Percentiles rank a stretch among this genome's conserved stretches.
Conservation (phyloP, 1,140 invertebrate species). For the Heliconius eleuchia region DNA sequence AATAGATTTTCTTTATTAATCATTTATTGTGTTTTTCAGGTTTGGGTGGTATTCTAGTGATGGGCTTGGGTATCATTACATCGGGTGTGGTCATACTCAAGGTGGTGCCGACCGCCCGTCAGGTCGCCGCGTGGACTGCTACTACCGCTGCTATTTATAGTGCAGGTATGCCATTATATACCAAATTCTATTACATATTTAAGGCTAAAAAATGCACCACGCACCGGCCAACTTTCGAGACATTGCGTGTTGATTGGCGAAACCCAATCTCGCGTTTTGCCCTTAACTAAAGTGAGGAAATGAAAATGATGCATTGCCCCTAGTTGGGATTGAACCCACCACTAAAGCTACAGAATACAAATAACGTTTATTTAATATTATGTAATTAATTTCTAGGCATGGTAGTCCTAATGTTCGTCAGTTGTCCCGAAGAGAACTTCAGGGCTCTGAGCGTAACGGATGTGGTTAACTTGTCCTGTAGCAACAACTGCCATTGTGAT, state of each 20-base stretch:
- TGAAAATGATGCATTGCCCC: too few species aligned
- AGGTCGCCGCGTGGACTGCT: conserved; percentile 95
- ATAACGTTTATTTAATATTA: background rate
- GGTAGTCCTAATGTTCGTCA: conserved; percentile 93
- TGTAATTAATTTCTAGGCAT: conserved; percentile 83
- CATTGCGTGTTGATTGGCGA: too few species aligned
- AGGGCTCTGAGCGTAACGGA: conserved; percentile 75
- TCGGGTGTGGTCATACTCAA: conserved; percentile 92
- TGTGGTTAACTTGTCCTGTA: conserved; percentile 83
- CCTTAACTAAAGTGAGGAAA: too few species aligned
- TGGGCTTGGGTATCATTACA: conserved; percentile 94
- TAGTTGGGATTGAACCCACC: too few species aligned
- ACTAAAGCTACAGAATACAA: too few species aligned
- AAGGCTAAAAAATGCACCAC: too few species aligned
- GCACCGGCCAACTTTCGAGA: too few species aligned
- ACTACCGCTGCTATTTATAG: conserved; percentile 93
- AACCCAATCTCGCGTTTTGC: too few species aligned
- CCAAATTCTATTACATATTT: too few species aligned
- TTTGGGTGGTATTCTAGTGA: conserved; percentile 94
- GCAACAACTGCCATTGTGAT: conserved; percentile 86
- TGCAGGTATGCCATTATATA: conserved; percentile 79
- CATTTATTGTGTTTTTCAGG: conserved; percentile 80
- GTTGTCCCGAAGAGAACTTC: conserved; percentile 92
- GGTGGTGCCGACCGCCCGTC: conserved; percentile 90
- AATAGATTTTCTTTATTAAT: background rate